Evolutionary conservation across 1,140 invertebrate genomes (phyloP), one percentile per base, ranked within the genome.

Genomic region (Elymnias hypermnestra): DNA sequence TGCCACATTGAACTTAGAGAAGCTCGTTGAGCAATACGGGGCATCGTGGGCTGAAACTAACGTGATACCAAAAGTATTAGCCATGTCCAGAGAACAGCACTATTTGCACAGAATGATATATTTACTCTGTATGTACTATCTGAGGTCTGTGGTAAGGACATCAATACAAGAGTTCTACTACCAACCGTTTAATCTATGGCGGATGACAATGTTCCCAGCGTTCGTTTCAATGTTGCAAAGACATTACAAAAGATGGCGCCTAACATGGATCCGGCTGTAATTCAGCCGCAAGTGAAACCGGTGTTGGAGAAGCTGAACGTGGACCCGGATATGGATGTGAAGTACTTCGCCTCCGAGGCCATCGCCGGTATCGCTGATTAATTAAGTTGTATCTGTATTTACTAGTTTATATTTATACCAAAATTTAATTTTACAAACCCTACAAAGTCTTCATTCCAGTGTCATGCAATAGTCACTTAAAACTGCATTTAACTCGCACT

Each of bases 51-150:
- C 98, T 0, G 95, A 97, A 67, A 94, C 94, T 45, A 98, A 96
- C 33, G 96, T 99, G 37, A 95, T 99, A 72, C 98, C 98, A 13
- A 98, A 98, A 91, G 97, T 99, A 5, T 87, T 96, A 40, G 92
- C 93, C 8, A 95, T 97, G 94, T 93, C 97, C 0, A 88, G 91
- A 26, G 97, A 99, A 87, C 95, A 95, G 54, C 99, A 99, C 87
- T 99, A 99, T 82, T 90, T 99, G 17, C 97, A 99, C 82, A 90
- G 98, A 83, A 98, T 99, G 97, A 99, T 98, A 2, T 99, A 98
- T 86, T 88, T 99, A 6, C 99, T 99, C 87, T 99, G 97, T 86
- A 99, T 83, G 97, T 98, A 10, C 87, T 99, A 43, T 95, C 97
- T 21, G 97, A 99, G 85, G 96, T 95, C 3, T 97, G 97, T 75